These are phyloP conservation scores for Hirtodrosophila alboralis DNA, from an alignment of 2,888 invertebrate genomes.

Conservation along the genomic window DNA sequence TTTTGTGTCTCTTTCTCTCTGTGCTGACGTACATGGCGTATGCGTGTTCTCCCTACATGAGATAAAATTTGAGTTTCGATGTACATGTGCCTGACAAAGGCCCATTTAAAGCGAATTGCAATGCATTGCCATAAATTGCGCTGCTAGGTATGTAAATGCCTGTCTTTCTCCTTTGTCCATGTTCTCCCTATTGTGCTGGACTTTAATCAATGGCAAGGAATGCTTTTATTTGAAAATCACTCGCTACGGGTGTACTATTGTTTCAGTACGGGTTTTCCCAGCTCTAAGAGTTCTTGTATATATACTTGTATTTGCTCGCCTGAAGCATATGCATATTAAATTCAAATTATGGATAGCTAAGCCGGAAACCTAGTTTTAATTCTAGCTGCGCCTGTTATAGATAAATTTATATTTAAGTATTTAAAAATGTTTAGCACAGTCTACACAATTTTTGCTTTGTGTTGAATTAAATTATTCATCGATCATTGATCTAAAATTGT, in stretches of 20 bases:
- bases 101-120: conserved; percentile 4
- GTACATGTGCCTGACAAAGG: conserved; percentile 1
- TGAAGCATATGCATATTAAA: no score
- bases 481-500: conserved; percentile 1
- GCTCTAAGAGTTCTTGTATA: no score
- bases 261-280: neutral
- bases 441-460: no score
- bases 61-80: neutral
- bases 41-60: conserved; percentile 15
- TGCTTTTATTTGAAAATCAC: conserved; percentile 4
- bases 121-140: neutral
- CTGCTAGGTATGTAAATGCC: conserved; percentile 3
- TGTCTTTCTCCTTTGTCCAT: conserved; percentile 1
- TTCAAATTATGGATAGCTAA: no score
- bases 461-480: no score
- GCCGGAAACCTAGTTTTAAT: no score
- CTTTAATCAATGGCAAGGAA: conserved; percentile 11
- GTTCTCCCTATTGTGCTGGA: neutral
- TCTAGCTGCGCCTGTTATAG: no score
- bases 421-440: no score
- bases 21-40: conserved; percentile 19
- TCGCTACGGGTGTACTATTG: neutral
- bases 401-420: no score
- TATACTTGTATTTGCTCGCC: no score
- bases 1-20: conserved; percentile 1